phyloP scores from a whole-genome alignment of 2,797 vertebrate species.

The Poeciliopsis presidionis region DNA sequence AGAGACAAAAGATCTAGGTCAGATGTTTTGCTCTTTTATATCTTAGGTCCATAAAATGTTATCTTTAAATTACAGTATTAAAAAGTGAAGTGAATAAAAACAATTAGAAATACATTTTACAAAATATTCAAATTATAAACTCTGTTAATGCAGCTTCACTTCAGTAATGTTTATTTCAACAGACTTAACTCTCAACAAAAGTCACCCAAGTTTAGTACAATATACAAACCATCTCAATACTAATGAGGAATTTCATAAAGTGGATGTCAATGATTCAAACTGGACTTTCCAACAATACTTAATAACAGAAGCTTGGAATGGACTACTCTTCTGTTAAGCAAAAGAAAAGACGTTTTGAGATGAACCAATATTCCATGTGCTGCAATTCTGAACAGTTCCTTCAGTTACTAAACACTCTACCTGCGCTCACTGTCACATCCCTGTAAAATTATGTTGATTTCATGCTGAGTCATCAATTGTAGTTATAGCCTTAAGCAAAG shows the following conservation, averaged over 20 bases:
- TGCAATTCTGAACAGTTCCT: not conserved
- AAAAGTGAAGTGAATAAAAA: conserved; percentile 3
- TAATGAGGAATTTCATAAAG: not conserved
- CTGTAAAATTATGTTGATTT: too few relatives aligned
- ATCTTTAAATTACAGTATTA: conserved; percentile 26
- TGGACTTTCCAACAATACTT: not conserved
- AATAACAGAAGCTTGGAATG: not conserved
- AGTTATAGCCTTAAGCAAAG: too few relatives aligned
- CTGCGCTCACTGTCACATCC: too few relatives aligned
- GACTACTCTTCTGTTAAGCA: not conserved
- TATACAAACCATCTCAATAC: not conserved
- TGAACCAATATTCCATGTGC: not conserved
- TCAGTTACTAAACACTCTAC: not conserved
- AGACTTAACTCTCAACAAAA: not conserved
- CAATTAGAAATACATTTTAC: not conserved
- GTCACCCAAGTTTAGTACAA: not conserved
- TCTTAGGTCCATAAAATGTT: conserved; percentile 53
- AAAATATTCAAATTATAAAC: not conserved
- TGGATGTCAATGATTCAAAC: not conserved
- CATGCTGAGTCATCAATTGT: too few relatives aligned
- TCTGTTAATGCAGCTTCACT: not conserved
- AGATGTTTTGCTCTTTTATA: conserved; percentile 62
- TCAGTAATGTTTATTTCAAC: not conserved
- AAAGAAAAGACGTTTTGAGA: not conserved
- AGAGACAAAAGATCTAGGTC: conserved; percentile 73